Evolutionary conservation across 2,888 invertebrate genomes (phyloP), one percentile per base, ranked within the genome.

Genomic region (Phaedon cochleariae): DNA sequence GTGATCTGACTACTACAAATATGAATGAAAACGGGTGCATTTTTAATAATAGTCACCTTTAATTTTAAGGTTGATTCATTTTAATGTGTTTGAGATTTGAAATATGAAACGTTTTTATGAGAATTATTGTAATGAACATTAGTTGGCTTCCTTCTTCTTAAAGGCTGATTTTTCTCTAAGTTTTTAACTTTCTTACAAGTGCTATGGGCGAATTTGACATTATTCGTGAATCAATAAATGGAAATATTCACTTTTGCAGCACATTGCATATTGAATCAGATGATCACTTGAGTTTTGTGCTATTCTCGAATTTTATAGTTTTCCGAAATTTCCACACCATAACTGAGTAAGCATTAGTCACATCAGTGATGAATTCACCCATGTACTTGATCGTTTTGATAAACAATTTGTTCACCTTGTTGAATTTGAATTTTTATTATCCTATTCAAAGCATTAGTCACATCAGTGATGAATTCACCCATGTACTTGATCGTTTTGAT

Each of bases 11-110:
- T 62, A 57, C 64, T 46, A 68, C 55, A 64, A 57, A 67, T 46
- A 68, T 72, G 69, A 70, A 72, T 67, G 72, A 77, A 80, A 82
- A 81, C 82, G 81, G 81, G 81, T 82, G 80, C 76, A 79, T 78
- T 80, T 76, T 79, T 73, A 74, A 69, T 69, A 69, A 72, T 79
- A 79, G 79, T 80, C 80, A 79, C 77, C 78, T 75, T 75, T 77
- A 75, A 70, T 76, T 76, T 75, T 77, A 68, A 65, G 69, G 57
- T 68, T 63, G 41, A 65, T 66, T 65, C 62, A 53, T 70, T 71
- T 64, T 69, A 66, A 71, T 64, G 60, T 67, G 48, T 64, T 71
- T 70, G 63, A 64, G 64, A 65, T 59, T 34, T 22, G 34, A 34
- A 59, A 6, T 4, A 51, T 59, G 49, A 58, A 46, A 46, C 45